Percentiles rank a stretch among this genome's conserved stretches.
phyloP scores from a whole-genome alignment of 2,113 vertebrate genomes.

The Ascaphus truei region DNA sequence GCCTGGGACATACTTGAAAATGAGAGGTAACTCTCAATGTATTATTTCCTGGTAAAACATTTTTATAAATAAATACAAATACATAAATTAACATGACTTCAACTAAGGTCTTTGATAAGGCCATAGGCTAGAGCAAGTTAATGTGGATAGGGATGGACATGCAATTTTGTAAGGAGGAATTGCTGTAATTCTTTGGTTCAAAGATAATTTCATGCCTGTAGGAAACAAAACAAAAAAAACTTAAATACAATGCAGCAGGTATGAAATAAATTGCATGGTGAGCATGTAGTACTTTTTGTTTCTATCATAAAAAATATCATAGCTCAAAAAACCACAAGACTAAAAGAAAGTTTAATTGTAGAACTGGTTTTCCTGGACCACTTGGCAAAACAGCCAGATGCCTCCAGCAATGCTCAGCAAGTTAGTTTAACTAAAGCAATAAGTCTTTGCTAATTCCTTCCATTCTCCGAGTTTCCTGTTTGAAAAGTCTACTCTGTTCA shows the following conservation, averaged over 20 bases:
- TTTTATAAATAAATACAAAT: too few relatives aligned
- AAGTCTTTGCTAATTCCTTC: conserved; percentile 32
- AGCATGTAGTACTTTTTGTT: neutral
- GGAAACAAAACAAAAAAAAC: neutral
- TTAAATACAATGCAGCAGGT: neutral
- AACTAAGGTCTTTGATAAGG: neutral
- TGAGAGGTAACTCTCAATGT: too few relatives aligned
- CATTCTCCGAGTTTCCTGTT: conserved; percentile 23
- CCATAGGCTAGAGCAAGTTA: neutral
- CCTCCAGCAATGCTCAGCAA: conserved; percentile 4
- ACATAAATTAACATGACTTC: too few relatives aligned
- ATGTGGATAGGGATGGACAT: neutral
- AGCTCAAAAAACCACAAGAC: conserved; percentile 13
- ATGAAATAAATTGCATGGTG: neutral
- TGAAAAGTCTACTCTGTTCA: neutral
- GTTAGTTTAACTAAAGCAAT: conserved; percentile 33
- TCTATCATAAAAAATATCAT: neutral
- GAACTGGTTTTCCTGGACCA: conserved; percentile 8
- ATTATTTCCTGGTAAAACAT: too few relatives aligned
- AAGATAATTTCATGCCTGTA: neutral
- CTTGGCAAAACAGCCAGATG: conserved; percentile 8
- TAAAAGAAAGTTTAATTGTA: conserved; percentile 18
- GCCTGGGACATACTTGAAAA: too few relatives aligned
- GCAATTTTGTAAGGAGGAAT: neutral
- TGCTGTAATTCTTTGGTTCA: neutral